These are phyloP conservation scores for Campoletis sonorensis DNA, from an alignment of 1,140 invertebrate genomes.

Conservation along the genomic window DNA sequence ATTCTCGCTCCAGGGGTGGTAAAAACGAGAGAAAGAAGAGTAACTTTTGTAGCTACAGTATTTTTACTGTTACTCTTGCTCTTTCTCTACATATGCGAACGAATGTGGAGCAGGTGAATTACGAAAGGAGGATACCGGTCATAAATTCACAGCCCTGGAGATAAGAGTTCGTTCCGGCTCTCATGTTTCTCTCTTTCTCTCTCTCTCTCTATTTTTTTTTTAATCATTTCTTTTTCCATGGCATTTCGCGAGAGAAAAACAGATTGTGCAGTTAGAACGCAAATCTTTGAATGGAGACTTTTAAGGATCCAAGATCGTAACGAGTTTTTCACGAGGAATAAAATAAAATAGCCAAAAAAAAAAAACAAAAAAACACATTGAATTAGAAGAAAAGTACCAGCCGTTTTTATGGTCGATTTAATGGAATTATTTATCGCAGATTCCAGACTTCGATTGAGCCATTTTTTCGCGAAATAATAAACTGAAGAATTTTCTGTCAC, in stretches of 20 bases:
- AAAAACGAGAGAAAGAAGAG: neutral
- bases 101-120: constrained; percentile 46
- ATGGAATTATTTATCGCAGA: neutral
- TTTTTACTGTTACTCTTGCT: constrained; percentile 18
- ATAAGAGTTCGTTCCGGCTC: constrained; percentile 41
- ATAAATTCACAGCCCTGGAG: constrained; percentile 41
- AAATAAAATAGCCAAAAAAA: neutral
- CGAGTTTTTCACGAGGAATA: neutral
- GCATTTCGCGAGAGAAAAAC: neutral
- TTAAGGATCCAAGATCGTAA: neutral
- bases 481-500: neutral
- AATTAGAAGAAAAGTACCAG: too few species aligned
- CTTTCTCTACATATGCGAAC: constrained; percentile 20
- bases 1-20: neutral
- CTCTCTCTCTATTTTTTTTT: neutral
- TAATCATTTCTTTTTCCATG: neutral
- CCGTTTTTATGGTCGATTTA: neutral
- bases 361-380: too few species aligned
- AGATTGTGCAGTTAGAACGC: neutral
- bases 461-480: neutral
- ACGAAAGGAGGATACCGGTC: constrained; percentile 43
- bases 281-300: neutral
- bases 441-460: too few species aligned
- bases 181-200: constrained; percentile 2
- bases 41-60: constrained; percentile 12